These are phyloP conservation scores for Tipula lateralis DNA, from an alignment of 2,888 invertebrate genomes.

Conservation along the genomic window DNA sequence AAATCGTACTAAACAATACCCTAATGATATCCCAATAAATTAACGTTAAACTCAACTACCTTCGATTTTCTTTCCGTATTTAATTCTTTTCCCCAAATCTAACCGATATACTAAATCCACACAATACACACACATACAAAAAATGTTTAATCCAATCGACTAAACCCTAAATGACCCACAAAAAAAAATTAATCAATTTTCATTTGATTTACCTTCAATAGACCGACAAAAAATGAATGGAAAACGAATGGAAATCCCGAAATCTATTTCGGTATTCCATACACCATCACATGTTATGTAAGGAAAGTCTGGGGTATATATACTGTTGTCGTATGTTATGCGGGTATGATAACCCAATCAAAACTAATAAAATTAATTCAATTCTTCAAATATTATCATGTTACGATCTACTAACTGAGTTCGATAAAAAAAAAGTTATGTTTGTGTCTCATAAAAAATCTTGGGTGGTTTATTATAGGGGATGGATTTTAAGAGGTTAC, in stretches of 20 bases:
- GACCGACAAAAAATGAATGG: neutral
- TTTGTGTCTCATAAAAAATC: too few relatives aligned
- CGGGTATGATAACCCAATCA: neutral
- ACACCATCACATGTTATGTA: neutral
- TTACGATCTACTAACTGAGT: conserved; percentile 19
- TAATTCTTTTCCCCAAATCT: neutral
- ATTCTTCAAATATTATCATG: neutral
- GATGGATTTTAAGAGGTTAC: neutral
- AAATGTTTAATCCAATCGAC: neutral
- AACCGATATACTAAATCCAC: neutral
- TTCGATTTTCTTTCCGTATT: neutral
- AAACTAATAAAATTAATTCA: neutral
- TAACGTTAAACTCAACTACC: neutral
- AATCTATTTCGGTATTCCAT: neutral
- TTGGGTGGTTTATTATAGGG: too few relatives aligned
- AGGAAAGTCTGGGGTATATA: neutral
- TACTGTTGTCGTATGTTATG: neutral
- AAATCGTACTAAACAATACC: too few relatives aligned
- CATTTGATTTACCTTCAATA: neutral
- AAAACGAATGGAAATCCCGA: neutral
- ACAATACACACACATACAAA: neutral
- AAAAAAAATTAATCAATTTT: neutral
- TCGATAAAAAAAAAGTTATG: neutral
- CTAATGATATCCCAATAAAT: too few relatives aligned
- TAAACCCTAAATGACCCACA: neutral